phyloP scores from a whole-genome alignment of 2,888 invertebrate genomes.

The Thecophora atra region DNA sequence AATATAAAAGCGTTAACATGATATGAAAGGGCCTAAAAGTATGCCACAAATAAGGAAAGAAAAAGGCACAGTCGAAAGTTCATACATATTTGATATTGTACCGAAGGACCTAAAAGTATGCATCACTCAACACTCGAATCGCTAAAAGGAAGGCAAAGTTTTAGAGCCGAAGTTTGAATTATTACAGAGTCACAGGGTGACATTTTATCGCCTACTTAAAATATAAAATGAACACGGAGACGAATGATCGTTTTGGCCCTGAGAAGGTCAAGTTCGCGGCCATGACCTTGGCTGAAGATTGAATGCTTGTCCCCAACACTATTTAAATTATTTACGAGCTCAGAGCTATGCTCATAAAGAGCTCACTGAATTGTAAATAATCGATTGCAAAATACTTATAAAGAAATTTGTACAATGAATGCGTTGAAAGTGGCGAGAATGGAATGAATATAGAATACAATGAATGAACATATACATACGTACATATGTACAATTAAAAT shows the following conservation, averaged over 20 bases:
- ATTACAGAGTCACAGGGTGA: no score
- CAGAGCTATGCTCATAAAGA: not conserved
- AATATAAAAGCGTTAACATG: no score
- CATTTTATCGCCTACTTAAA: no score
- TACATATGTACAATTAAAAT: not conserved
- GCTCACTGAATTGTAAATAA: not conserved
- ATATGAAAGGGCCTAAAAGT: not conserved
- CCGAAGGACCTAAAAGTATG: conserved; percentile 12
- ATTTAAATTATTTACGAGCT: not conserved
- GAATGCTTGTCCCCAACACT: no score
- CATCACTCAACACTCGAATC: not conserved
- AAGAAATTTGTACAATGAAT: not conserved
- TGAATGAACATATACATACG: no score
- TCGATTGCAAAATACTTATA: not conserved
- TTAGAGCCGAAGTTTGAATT: no score
- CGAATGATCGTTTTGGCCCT: not conserved
- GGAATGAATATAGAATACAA: not conserved
- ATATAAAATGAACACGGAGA: not conserved
- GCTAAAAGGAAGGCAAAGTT: not conserved
- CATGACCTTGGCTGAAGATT: no score
- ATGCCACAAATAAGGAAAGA: not conserved
- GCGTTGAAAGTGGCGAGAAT: conserved; percentile 1
- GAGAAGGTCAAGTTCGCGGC: no score
- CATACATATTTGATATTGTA: no score
- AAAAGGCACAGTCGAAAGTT: no score